Percentiles rank a stretch among this genome's conserved stretches.
These are phyloP conservation scores for Adineta ricciae DNA, from an alignment of 2,888 invertebrate species.

Conservation along the genomic window DNA sequence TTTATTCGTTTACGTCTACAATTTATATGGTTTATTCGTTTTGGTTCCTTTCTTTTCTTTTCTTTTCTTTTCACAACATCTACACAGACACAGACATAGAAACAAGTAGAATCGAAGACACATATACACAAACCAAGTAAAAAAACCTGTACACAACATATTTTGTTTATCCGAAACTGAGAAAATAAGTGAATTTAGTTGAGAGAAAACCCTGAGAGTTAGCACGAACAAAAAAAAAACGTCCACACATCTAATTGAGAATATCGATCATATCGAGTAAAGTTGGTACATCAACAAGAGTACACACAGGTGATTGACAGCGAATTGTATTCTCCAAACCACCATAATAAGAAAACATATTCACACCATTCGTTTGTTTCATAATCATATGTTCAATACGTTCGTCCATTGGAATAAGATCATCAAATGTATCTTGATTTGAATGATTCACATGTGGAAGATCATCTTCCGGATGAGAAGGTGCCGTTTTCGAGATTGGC, in stretches of 20 bases:
- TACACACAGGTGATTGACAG: not conserved
- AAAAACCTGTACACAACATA: not conserved
- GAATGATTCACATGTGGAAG: not conserved
- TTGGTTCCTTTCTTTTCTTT: not conserved
- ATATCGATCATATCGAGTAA: not conserved
- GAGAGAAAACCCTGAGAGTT: not conserved
- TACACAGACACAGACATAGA: not conserved
- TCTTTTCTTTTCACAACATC: not conserved
- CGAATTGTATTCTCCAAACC: not conserved
- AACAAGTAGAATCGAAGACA: not conserved
- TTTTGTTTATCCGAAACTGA: not conserved
- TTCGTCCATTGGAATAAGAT: not conserved
- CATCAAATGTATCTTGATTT: constrained; percentile 1
- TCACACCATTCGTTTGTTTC: not conserved
- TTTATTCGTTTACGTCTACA: not conserved
- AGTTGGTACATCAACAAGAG: not conserved
- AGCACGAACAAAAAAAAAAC: not conserved
- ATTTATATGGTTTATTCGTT: not conserved
- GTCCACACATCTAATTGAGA: not conserved
- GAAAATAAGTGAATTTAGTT: not conserved
- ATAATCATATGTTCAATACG: not conserved
- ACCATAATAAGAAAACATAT: not conserved
- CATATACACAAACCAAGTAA: not conserved
- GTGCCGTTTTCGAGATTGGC: not conserved
- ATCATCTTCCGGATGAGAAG: not conserved